Evolutionary conservation across 2,888 invertebrate species (phyloP), one percentile per base, ranked within the genome.

Genomic region (Pyralis farinalis): DNA sequence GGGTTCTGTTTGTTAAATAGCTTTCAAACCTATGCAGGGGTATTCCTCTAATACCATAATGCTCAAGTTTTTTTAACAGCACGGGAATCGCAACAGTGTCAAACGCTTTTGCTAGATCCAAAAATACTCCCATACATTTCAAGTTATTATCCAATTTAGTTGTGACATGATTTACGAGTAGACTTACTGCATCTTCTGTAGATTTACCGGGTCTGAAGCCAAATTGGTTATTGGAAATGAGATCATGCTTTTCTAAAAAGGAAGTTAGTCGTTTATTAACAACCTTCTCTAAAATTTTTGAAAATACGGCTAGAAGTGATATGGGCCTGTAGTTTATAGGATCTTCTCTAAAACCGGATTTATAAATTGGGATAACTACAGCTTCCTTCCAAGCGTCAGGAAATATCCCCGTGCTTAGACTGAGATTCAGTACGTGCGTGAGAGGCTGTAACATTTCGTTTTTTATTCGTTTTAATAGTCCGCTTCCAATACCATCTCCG

Each of bases 291-390:
- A 34, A 11, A 11, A 34, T 22, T 25, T 34, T 34, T 7, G 34
- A 34, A 11, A 34, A 12, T 3, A 8, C 10, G 1, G 6, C 1
- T 8, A 34, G 7, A 3, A 34, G 25, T 2, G 25, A 25, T 9
- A 34, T 34, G 3, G 34, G 34, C 11, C 34, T 34, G 3, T 34
- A 34, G 9, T 34, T 34, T 10, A 2, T n/a, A 21, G 36, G 37
- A 1, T 4, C 8, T 11, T 31, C n/a, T 33, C 29, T 44, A 7
- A 25, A 0, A 10, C 44, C 44, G 9, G 28, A 16, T 33, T 47
- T 47, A 20, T 42, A 29, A 8, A 47, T 40, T 1, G 44, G 47
- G 0, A 25, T 10, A 1, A 47, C 35, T 5, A 25, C 16, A 27
- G 47, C 34, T 4, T 7, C 32, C 7, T 44, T 47, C 40, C 37